Conservation (phyloP, 2,797 vertebrate genomes). For the Rallus crepitans region DNA sequence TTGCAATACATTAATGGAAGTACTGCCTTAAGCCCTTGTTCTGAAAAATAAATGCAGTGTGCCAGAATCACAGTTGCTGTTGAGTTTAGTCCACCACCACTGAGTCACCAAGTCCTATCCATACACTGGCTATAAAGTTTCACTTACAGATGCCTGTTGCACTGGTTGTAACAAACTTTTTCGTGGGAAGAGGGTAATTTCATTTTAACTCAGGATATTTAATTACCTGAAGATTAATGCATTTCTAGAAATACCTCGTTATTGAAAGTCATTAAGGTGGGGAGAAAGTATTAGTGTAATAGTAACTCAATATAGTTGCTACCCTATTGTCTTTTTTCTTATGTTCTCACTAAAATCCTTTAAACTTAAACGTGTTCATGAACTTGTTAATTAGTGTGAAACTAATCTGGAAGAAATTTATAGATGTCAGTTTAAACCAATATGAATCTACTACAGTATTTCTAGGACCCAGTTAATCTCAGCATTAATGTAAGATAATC, state of each 20-base stretch:
- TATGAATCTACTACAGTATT: background rate
- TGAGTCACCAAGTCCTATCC: background rate
- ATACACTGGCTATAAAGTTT: background rate
- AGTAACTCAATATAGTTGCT: background rate
- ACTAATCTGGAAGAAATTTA: background rate
- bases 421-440: background rate
- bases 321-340: background rate
- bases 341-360: background rate
- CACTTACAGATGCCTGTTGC: background rate
- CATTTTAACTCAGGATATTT: background rate
- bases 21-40: background rate
- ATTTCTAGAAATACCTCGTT: background rate
- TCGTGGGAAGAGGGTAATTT: background rate
- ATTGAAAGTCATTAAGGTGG: background rate
- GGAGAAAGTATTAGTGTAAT: background rate
- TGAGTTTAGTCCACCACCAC: background rate
- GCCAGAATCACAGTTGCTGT: background rate
- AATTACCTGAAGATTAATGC: background rate
- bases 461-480: conserved; percentile 11
- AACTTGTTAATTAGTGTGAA: background rate
- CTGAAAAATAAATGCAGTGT: background rate
- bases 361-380: background rate
- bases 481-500: background rate
- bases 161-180: background rate
- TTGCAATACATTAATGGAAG: background rate